Base-by-base conservation (phyloP, 1,140 invertebrate genomes). In the Scylla paramamosain region DNA sequence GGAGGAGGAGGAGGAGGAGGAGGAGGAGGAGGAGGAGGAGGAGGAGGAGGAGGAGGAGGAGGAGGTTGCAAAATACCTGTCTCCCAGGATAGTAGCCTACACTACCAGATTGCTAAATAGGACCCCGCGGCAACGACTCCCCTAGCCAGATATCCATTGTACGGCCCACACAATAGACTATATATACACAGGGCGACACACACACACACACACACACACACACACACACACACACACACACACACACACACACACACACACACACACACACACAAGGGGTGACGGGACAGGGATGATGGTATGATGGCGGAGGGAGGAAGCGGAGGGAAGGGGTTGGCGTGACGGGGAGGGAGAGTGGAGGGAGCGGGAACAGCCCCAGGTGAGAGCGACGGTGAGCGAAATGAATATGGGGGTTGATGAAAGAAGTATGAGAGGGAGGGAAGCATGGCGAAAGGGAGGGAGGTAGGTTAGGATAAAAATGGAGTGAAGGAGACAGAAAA, bases 21-120 rank as follows among this genome's bases (percentile, higher is more conserved):
- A 32, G 29, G 82, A 83, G 82, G 29, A 31, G 29, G 82, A 83
- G 82, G 29, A 4, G 29, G 82, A 83, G 82, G 29, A 25, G 14
- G 48, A 3, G 10, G 6, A n/a, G 67, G 67, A n/a, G n/a, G 67
- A 20, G 67, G n/a, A 8, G 67, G 20, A n/a, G 8, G 20, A 8
- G 25, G 25, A n/a, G 67, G 0, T 77, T 77, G 67, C 67, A 77
- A 77, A 77, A 77, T 20, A 77, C 67, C 52, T 59, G 67, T 77
- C 67, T 25, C 59, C 59, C 67, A 77, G 67, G 67, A 77, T 77
- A 77, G 67, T 77, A 77, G 67, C 67, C 67, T 77, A 77, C 67
- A 77, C 67, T n/a, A n/a, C 67, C 67, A 6, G 6, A 20, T 77
- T 77, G 67, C 67, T 77, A 77, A n/a, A 77, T 7, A n/a, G n/a